A percentile compares a stretch with the other conserved stretches of the same genome.
Conservation (phyloP, 2,797 vertebrate species). For the Artibeus lituratus region DNA sequence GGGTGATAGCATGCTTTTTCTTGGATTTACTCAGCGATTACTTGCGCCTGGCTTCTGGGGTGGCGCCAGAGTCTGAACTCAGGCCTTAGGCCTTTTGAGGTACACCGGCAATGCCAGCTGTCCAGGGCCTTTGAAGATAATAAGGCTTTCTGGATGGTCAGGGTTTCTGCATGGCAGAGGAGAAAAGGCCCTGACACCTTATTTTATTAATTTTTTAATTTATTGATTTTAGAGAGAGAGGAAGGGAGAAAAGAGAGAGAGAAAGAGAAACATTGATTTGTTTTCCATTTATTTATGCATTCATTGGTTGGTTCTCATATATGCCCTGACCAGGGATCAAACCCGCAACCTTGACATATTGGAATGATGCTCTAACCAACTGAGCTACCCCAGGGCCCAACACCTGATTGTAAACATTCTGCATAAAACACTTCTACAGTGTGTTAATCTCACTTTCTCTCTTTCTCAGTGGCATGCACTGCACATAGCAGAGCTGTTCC, state of each 20-base stretch:
- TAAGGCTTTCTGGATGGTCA: background rate
- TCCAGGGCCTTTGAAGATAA: background rate
- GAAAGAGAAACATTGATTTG: background rate
- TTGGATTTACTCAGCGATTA: slow-evolving; percentile 29
- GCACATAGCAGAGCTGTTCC: background rate
- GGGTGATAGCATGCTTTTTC: slow-evolving; percentile 11
- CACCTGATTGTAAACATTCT: background rate
- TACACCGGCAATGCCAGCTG: background rate
- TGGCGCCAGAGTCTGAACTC: background rate
- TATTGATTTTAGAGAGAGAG: background rate
- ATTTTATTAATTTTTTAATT: background rate
- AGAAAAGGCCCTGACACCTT: background rate
- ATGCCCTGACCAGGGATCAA: background rate
- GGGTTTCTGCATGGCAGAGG: slow-evolving; percentile 29
- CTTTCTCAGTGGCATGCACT: background rate
- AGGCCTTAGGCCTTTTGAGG: background rate
- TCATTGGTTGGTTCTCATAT: background rate
- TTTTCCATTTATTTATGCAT: background rate
- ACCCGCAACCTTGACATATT: background rate
- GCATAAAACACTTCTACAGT: background rate
- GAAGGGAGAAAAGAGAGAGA: background rate
- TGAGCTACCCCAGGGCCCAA: background rate
- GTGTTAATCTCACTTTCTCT: background rate
- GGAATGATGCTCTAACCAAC: background rate
- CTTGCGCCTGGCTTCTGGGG: slow-evolving; percentile 25